Evolutionary conservation across 2,797 vertebrate species (phyloP), one percentile per base, ranked within the genome.

Genomic region (Echeneis naucrates): DNA sequence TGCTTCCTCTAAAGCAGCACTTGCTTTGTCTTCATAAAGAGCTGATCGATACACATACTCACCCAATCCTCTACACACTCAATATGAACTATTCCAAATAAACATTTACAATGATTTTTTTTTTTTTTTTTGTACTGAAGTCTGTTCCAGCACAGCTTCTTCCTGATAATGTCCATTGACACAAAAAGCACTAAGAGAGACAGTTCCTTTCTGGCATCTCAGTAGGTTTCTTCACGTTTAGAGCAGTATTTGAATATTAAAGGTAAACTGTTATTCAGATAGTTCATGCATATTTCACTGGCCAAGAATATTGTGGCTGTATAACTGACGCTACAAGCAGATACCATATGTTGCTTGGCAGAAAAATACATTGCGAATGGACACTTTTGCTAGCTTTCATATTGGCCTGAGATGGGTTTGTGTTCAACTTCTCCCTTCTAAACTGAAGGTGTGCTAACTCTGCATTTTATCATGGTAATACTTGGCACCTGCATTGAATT

Each of bases 1-100:
- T 8, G 62, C 83, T 86, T 87, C 83, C 84, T 80, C 83, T 72
- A 79, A 82, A 88, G 78, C 86, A 17, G 82, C 75, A 80, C 77
- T 83, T 75, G 77, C 89, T 94, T 92, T 92, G 91, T 93, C 91
- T 93, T 91, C 90, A 88, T 92, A 88, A 91, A 91, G 87, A 83
- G 75, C 68, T 35, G 61, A 94, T 95, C 94, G 72, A 93, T 93
- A 92, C 84, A 84, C 86, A 80, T 16, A 61, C 72, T 70, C 69
- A 63, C 73, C 64, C 60, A 68, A 48, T 64, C 77, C 70, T 62
- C 38, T 51, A 56, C 75, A 83, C 72, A 85, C 75, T 89, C 60
- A 8, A 78, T 83, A 72, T 81, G 58, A 91, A 82, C 80, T 78
- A 85, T 77, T 77, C 81, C 85, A 77, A 78, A 83, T 64, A 74